Evolutionary conservation across 1,140 invertebrate species (phyloP).

Genomic region (Drosophila nigrodunni): DNA sequence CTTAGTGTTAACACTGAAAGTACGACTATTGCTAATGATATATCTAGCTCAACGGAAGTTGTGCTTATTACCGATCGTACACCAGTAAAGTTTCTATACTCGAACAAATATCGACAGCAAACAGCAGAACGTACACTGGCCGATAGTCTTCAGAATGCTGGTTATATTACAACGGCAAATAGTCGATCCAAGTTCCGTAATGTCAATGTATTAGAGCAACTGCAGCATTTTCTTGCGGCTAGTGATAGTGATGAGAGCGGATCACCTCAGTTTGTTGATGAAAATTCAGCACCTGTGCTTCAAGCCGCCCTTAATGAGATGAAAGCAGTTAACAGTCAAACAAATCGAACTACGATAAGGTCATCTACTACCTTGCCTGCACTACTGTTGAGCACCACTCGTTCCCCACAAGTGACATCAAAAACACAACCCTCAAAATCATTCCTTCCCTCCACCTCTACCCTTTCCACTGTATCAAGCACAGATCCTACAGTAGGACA

Average conservation of each 20-base stretch:
- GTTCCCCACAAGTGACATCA: not conserved
- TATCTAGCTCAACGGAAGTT: slow-evolving; percentile 53
- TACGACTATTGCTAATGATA: slow-evolving; percentile 6
- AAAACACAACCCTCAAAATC: slow-evolving; percentile 33
- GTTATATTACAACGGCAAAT: slow-evolving; percentile 58
- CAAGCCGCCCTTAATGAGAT: slow-evolving; percentile 69
- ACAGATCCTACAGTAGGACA: slow-evolving; percentile 37
- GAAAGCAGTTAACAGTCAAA: slow-evolving; percentile 45
- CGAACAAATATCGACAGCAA: slow-evolving; percentile 77
- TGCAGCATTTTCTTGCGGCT: slow-evolving; percentile 68
- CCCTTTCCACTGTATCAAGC: slow-evolving; percentile 12
- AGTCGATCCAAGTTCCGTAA: slow-evolving; percentile 47
- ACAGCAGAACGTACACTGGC: slow-evolving; percentile 70
- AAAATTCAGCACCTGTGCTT: slow-evolving; percentile 61
- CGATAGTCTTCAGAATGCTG: slow-evolving; percentile 77
- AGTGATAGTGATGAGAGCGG: slow-evolving; percentile 73
- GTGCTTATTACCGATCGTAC: slow-evolving; percentile 67
- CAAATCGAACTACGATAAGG: slow-evolving; percentile 15
- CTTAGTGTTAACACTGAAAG: slow-evolving; percentile 22
- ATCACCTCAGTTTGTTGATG: slow-evolving; percentile 77
- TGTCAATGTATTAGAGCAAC: slow-evolving; percentile 68
- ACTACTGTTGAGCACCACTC: slow-evolving; percentile 19
- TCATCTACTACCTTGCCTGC: slow-evolving; percentile 7
- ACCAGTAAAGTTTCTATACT: slow-evolving; percentile 69
- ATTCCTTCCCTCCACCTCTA: slow-evolving; percentile 12